These are phyloP conservation scores for Oryzias curvinotus DNA, from an alignment of 2,113 vertebrate genomes.

Conservation along the genomic window DNA sequence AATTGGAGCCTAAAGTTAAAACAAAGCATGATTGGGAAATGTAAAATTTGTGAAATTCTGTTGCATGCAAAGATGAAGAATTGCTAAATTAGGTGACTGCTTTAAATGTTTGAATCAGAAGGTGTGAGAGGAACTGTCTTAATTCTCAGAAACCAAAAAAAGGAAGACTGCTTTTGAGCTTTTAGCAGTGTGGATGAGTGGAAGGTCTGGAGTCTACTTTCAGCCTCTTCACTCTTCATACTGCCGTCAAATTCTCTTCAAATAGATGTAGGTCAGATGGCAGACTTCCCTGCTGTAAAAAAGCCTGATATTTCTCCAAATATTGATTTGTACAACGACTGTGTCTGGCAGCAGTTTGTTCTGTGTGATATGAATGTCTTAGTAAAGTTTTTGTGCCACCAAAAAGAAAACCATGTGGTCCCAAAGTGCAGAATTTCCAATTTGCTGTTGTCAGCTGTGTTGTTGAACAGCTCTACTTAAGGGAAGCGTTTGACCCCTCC, in stretches of 20 bases:
- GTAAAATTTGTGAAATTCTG: too few relatives aligned
- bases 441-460: constrained; percentile 62
- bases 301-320: constrained; percentile 1
- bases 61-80: too few relatives aligned
- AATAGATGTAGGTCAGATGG: constrained; percentile 16
- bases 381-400: constrained; percentile 34
- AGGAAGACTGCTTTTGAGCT: not conserved
- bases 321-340: constrained; percentile 29
- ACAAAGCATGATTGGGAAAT: too few relatives aligned
- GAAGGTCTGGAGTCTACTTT: too few relatives aligned
- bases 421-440: constrained; percentile 54
- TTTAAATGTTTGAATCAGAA: too few relatives aligned
- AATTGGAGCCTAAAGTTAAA: too few relatives aligned
- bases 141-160: not conserved
- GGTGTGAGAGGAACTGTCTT: too few relatives aligned
- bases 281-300: constrained; percentile 19
- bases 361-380: constrained; percentile 36
- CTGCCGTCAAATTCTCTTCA: constrained; percentile 3
- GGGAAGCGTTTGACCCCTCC: constrained; percentile 61
- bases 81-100: too few relatives aligned
- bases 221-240: not conserved
- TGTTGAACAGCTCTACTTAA: constrained; percentile 54
- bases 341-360: constrained; percentile 58
- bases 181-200: too few relatives aligned
- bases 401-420: constrained; percentile 47